Evolutionary conservation across 2,888 invertebrate species (phyloP), one percentile per base, ranked within the genome.

Genomic region (Eulithis prunata): DNA sequence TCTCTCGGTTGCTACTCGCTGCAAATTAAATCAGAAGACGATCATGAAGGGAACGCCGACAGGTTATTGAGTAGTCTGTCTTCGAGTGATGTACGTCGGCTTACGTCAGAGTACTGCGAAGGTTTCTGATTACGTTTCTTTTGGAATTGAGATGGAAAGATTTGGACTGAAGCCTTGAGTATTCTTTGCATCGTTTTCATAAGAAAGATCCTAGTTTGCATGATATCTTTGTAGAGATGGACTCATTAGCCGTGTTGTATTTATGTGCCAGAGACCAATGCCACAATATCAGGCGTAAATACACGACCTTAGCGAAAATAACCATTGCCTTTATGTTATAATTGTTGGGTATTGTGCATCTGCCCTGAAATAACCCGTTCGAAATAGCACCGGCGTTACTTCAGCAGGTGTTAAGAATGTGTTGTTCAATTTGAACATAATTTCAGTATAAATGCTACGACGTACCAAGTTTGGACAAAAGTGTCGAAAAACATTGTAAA

Each of bases 1-100:
- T 85, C 77, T 79, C 75, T 74, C 72, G 74, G 76, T 36, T 13
- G n/a, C 73, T 69, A 78, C 53, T 60, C 53, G 38, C 46, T 11
- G 75, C 74, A 72, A 75, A 77, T 78, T 82, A 81, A 82, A 79
- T 83, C 78, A 79, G 80, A 77, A 76, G 78, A 80, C 77, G 80
- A 78, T 87, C 87, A 89, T 89, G 85, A 88, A 90, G 89, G 81
- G 83, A 89, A 78, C 68, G 74, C 64, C 74, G 77, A 74, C 76
- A 73, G 72, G 57, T 80, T 80, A 82, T 81, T 82, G 81, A 79
- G 77, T 74, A 71, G 74, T 76, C 68, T 67, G 78, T 75, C 75
- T 72, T 71, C 64, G 70, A 62, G 65, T 81, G 78, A 79, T 78
- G 69, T 78, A 84, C 75, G 71, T 64, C 58, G 69, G 72, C 73